Base-by-base conservation (phyloP, 2,888 invertebrate species). In the Mythimna ferrago region DNA sequence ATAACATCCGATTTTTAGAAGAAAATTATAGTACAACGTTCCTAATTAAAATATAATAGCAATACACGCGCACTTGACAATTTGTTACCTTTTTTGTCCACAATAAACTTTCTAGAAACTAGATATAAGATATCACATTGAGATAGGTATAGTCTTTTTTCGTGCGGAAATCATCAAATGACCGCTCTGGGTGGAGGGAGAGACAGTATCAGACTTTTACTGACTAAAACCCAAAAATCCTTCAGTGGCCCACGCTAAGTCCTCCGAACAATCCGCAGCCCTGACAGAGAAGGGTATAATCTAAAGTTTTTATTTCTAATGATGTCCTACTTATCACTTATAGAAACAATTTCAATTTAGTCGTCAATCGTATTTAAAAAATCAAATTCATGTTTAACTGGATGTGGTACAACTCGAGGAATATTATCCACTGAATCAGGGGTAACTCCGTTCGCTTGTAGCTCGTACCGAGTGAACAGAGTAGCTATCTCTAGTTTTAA, bases 401-500 rank as follows among this genome's bases (percentile, higher is more conserved):
- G 60, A 41, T 66, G 60, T 14, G 71, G 71, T 19, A 80, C 78
- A 2, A 69, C 56, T 9, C 80, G 35, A 5, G 68, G 41, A 48
- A 80, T 77, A 48, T 26, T 61, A 21, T 80, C 66, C 19, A 77
- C n/a, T 2, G 72, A 53, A 0, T 80, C 81, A 4, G 26, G 60
- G 16, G 64, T 54, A 21, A 73, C 66, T 2, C 73, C 82, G 21
- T 65, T 64, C 10, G 81, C 76, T 63, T 82, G 72, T 58, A 83
- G 57, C 48, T 86, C 85, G 62, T 75, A 85, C 21, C 77, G 60
- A 14, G 76, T 71, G 60, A 86, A 86, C 62, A 86, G 75, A 21
- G 83, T 82, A 1, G 86, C 86, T 64, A 86, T 81, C 35, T 86
- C 80, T 62, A 86, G 38, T 72, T 86, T 86, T 9, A 86, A 58